Evolutionary conservation across 1,140 invertebrate species (phyloP), one percentile per base, ranked within the genome.

Genomic region (Aradophagus sp.): DNA sequence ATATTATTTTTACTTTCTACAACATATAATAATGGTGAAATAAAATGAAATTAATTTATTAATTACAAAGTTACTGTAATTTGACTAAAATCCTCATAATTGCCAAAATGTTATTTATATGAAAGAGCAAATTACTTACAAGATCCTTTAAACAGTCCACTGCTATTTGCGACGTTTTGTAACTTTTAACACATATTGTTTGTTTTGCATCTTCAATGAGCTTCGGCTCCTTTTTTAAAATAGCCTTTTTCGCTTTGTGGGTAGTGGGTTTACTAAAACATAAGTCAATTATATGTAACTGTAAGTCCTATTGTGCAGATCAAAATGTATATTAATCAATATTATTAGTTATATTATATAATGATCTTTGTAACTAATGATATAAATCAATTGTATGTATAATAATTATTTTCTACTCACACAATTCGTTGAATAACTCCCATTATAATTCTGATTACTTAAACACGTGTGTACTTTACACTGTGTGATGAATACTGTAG

Each of bases 131-230:
- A 3, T 31, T 31, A 84, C 86, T 88, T 87, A 92, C 91, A 75
- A 99, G 82, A 88, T 99, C 95, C 87, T 96, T 97, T 74, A 98
- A 83, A 41, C 92, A 89, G 61, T 91, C 88, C 32, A 90, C 88
- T 0, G 93, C 88, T 42, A 88, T 87, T 38, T 93, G 90, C 23
- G 93, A 96, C 1, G 93, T 92, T 76, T 95, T 96, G 0, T 91
- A 89, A 29, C 96, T 96, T 86, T 93, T 91, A 12, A 98, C 85
- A 78, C 97, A 95, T 44, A 98, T 81, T 31, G 93, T 89, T 78
- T 90, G 90, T 79, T 98, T 98, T 1, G 90, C 86, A 79, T 95
- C 93, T 89, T 99, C 97, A 68, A 95, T 89, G 3, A 97, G 80
- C 85, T 98, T 94, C 0, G 97, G 93, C 77, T 95, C 95, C 74